Conservation (phyloP, 2,113 vertebrate genomes). For the Psettodes erumei region DNA sequence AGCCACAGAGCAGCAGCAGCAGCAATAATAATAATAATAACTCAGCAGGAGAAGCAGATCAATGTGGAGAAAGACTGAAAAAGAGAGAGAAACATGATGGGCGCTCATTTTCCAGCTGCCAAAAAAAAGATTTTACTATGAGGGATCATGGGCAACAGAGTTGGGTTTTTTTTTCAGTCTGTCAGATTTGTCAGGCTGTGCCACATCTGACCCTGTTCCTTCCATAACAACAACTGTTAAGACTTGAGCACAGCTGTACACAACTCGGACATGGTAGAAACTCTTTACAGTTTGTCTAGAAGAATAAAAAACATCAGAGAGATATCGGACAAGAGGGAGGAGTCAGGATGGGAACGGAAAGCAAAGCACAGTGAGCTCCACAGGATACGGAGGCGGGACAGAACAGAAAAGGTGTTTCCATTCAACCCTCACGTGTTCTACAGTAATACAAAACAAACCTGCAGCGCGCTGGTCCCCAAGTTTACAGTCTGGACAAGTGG, state of each 20-base stretch:
- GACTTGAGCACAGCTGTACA: conserved; percentile 59
- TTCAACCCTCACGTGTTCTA: conserved; percentile 40
- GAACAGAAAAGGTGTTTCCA: conserved; percentile 40
- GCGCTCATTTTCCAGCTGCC: conserved; percentile 66
- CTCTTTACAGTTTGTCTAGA: conserved; percentile 35
- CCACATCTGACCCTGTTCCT: conserved; percentile 49
- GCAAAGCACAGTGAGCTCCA: conserved; percentile 70
- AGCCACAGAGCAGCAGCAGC: conserved; percentile 95
- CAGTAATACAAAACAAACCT: conserved; percentile 39
- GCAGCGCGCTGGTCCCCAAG: conserved; percentile 13
- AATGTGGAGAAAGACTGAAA: conserved; percentile 82
- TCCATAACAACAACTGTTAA: conserved; percentile 56
- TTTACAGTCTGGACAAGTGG: conserved; percentile 19
- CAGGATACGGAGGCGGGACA: conserved; percentile 58
- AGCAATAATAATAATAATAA: conserved; percentile 86
- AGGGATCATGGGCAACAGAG: conserved; percentile 69
- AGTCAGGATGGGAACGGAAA: conserved; percentile 29
- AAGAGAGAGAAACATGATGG: conserved; percentile 53
- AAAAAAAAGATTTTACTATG: conserved; percentile 58
- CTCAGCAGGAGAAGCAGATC: conserved; percentile 92
- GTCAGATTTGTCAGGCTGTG: conserved; percentile 55
- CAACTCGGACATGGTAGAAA: conserved; percentile 53
- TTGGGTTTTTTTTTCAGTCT: conserved; percentile 47
- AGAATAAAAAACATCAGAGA: conserved; percentile 13
- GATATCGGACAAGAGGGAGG: conserved; percentile 11